Evolutionary conservation across 2,888 invertebrate species (phyloP).

Genomic region (Scaptomyza reducta): DNA sequence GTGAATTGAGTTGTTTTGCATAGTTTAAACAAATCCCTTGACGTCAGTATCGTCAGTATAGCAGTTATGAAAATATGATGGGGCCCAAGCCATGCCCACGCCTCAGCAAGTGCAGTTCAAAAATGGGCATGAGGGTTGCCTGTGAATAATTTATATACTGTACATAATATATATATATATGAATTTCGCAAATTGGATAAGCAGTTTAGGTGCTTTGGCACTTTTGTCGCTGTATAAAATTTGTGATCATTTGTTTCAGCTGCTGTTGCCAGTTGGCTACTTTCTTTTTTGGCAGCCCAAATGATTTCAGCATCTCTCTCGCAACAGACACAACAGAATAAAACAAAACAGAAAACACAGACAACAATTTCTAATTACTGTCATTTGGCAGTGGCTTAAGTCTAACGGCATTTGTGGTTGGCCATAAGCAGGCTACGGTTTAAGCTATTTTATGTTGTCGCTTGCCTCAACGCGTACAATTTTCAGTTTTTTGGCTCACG

Average conservation of each 20-base stretch:
- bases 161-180: conserved; percentile 64
- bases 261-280: conserved; percentile 64
- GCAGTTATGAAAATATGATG: conserved; percentile 72
- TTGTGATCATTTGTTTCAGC: conserved; percentile 75
- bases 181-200: conserved; percentile 59
- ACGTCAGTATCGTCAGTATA: conserved; percentile 48
- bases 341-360: conserved; percentile 19
- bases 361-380: conserved; percentile 74
- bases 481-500: conserved; percentile 41
- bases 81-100: conserved; percentile 1
- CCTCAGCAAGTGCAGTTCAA: conserved; percentile 22
- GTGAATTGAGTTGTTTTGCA: conserved; percentile 71
- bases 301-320: conserved; percentile 15
- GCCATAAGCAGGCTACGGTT: conserved; percentile 34
- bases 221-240: conserved; percentile 57
- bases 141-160: conserved; percentile 75
- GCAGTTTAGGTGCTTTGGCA: conserved; percentile 53
- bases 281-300: conserved; percentile 64
- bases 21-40: conserved; percentile 70
- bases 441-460: conserved; percentile 17
- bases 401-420: conserved; percentile 42
- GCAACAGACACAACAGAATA: not conserved
- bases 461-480: conserved; percentile 33
- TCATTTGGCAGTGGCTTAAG: conserved; percentile 69
- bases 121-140: conserved; percentile 17